Evolutionary conservation across 2,113 vertebrate genomes (phyloP).

Genomic region (Otocyon megalotis): DNA sequence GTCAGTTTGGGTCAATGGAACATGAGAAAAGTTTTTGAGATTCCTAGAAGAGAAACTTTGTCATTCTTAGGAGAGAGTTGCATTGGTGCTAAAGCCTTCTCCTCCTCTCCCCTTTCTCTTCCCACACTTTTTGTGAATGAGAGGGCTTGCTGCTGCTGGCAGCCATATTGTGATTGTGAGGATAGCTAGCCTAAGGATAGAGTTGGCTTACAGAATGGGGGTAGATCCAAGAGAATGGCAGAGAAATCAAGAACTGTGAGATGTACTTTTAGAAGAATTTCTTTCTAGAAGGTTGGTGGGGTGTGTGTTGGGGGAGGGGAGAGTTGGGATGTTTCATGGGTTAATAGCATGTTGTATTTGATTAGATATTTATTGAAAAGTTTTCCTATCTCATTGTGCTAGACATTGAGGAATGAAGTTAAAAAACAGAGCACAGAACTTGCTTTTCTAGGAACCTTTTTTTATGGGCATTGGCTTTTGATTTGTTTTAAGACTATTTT

Average conservation of each 20-base stretch:
- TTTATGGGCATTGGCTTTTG: not conserved
- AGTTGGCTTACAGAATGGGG: not conserved
- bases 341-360: not conserved
- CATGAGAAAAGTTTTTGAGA: not conserved
- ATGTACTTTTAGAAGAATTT: conserved; percentile 38
- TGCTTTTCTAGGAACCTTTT: not conserved
- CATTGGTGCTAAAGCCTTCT: not conserved
- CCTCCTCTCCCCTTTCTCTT: no score
- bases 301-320: not conserved
- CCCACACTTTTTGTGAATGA: not conserved
- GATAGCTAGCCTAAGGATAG: not conserved
- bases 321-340: not conserved
- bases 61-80: not conserved
- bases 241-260: conserved; percentile 4
- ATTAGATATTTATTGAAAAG: not conserved
- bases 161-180: not conserved
- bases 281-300: not conserved
- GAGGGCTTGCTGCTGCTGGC: not conserved
- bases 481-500: conserved; percentile 16
- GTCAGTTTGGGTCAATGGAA: not conserved
- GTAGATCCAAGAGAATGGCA: not conserved
- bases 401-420: not conserved
- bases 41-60: not conserved
- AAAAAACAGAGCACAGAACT: not conserved
- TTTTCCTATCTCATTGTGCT: not conserved